Evolutionary conservation across 2,888 invertebrate genomes (phyloP), one percentile per base, ranked within the genome.

Genomic region (Neoascia interrupta): DNA sequence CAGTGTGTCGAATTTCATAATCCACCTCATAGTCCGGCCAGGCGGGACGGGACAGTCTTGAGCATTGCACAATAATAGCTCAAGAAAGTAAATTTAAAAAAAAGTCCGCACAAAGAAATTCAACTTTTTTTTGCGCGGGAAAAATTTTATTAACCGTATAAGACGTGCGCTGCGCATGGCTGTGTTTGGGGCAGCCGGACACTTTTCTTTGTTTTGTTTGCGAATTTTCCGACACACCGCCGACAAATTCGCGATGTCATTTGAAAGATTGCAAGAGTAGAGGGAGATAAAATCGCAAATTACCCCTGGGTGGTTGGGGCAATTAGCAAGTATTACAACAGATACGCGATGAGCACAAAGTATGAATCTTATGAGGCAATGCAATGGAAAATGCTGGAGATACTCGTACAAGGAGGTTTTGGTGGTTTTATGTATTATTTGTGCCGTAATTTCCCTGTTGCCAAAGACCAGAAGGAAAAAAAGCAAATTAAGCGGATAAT

Each of bases 1-100:
- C 68, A 53, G 60, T 74, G 74, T 74, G 66, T 74, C 74, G 31
- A 68, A 61, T 68, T 51, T 68, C 54, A 47, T 74, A 61, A 58
- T 64, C 13, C 3, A 26, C 23, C 51, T 10, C n/a, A 5, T 15
- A 53, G 51, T 53, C 36, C 49, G 11, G 2, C 47, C 34, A 11
- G 18, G 16, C 61, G 28, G 39, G 39, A 19, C 28, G 49, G 13
- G 11, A 19, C 18, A 2, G 49, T 13, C 10, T 34, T 23, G 36
- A 16, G 31, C 18, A 34, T 72, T 72, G 72, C 72, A 64, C 56
- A 72, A 72, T 63, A n/a, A n/a, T n/a, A n/a, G n/a, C n/a, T 37
- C 58, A 58, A 19, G 53, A 73, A 73, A 73, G 73, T 53, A 28
- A 60, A 60, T 53, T n/a, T n/a, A n/a, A n/a, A n/a, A n/a, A 45